Conservation (phyloP, 2,888 invertebrate species). For the Altica lythri region DNA sequence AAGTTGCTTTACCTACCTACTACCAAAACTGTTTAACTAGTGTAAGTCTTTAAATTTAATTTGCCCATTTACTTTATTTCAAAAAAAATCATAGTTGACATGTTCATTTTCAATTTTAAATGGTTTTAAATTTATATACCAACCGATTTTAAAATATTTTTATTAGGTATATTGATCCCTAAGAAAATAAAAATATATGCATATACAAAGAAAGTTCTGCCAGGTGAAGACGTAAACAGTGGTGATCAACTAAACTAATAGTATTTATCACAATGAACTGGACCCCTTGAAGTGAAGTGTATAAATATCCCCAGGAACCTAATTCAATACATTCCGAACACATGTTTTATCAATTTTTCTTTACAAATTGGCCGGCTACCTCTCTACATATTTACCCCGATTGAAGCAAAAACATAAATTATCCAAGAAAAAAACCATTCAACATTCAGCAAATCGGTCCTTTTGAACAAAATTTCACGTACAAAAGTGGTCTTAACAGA, state of each 20-base stretch:
- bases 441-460: constrained; percentile 32
- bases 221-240: neutral
- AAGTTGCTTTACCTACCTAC: no score
- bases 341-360: constrained; percentile 19
- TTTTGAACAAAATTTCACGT: constrained; percentile 42
- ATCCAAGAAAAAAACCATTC: constrained; percentile 31
- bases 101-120: no score
- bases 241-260: neutral
- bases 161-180: no score
- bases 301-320: constrained; percentile 2
- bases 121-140: no score
- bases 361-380: constrained; percentile 19
- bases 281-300: constrained; percentile 6
- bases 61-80: no score
- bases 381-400: constrained; percentile 23
- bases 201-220: neutral
- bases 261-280: neutral
- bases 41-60: no score
- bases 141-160: no score
- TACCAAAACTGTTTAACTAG: no score
- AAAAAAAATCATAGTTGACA: no score
- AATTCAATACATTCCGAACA: constrained; percentile 10
- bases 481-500: constrained; percentile 43
- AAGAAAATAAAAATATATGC: no score
- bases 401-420: constrained; percentile 34